phyloP scores from a whole-genome alignment of 2,113 vertebrate species.

The Notechis scutatus region DNA sequence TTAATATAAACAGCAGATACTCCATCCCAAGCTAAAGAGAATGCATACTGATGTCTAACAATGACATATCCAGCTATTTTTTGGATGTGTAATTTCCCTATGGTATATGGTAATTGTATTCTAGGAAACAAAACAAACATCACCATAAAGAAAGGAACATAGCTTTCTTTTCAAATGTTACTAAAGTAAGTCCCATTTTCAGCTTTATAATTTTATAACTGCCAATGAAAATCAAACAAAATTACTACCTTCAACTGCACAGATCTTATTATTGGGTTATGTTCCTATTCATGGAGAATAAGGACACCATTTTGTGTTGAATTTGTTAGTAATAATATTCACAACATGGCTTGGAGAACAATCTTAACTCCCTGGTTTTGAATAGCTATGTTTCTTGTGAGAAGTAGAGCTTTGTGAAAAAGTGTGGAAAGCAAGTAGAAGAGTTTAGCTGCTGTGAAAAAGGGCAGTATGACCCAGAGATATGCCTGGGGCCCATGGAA shows the following conservation, averaged over 20 bases:
- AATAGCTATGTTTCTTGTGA: neutral
- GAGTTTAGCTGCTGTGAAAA: neutral
- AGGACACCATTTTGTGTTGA: neutral
- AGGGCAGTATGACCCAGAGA: neutral
- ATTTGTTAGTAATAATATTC: neutral
- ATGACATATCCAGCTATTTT: constrained; percentile 84
- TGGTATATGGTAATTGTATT: constrained; percentile 76
- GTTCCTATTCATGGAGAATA: neutral
- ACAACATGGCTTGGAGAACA: neutral
- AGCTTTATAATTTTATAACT: neutral
- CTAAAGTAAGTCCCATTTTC: neutral
- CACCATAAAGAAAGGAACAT: neutral
- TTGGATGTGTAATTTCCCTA: constrained; percentile 81
- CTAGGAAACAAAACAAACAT: constrained; percentile 57
- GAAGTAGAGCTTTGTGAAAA: neutral
- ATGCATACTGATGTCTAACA: constrained; percentile 79
- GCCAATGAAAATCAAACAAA: neutral
- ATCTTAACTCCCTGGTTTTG: neutral
- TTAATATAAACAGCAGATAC: constrained; percentile 87
- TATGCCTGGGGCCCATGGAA: neutral
- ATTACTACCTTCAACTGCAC: neutral
- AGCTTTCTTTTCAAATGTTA: fast-evolving
- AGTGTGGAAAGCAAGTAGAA: neutral
- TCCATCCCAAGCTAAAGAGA: constrained; percentile 93
- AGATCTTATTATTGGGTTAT: neutral